Percentiles rank a stretch among this genome's conserved stretches.
These are phyloP conservation scores for Hydroisotoma schaefferi DNA, from an alignment of 2,888 invertebrate species.

Conservation along the genomic window DNA sequence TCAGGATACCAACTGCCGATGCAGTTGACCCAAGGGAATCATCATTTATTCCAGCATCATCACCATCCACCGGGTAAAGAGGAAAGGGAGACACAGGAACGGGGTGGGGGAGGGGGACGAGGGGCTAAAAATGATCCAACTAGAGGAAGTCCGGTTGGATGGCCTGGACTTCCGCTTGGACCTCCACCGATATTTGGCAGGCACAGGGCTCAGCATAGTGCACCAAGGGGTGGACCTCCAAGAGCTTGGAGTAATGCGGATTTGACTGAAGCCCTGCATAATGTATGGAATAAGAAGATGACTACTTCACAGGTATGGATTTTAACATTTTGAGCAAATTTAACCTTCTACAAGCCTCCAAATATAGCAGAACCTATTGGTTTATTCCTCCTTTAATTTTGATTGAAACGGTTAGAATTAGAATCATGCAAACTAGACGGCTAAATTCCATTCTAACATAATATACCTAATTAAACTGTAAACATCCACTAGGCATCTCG, in stretches of 20 bases:
- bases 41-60: constrained; percentile 7
- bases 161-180: constrained; percentile 39
- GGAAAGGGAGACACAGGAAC: neutral
- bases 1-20: constrained; percentile 14
- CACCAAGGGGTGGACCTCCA: constrained; percentile 80
- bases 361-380: neutral
- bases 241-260: constrained; percentile 90
- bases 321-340: neutral
- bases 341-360: neutral
- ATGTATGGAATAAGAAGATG: constrained; percentile 95
- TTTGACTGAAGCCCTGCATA: constrained; percentile 81
- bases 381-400: too few species aligned
- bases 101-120: neutral
- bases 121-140: neutral
- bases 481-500: constrained; percentile 67
- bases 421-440: neutral
- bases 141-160: constrained; percentile 13
- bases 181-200: constrained; percentile 52
- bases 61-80: neutral
- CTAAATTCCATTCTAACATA: neutral
- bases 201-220: constrained; percentile 87
- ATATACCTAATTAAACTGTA: neutral
- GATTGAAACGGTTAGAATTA: neutral
- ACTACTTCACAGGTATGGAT: constrained; percentile 64
- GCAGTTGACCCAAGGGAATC: neutral